A percentile compares a stretch with the other conserved stretches of the same genome.
Conservation (phyloP, 2,797 vertebrate species). For the Neostethus bicornis region DNA sequence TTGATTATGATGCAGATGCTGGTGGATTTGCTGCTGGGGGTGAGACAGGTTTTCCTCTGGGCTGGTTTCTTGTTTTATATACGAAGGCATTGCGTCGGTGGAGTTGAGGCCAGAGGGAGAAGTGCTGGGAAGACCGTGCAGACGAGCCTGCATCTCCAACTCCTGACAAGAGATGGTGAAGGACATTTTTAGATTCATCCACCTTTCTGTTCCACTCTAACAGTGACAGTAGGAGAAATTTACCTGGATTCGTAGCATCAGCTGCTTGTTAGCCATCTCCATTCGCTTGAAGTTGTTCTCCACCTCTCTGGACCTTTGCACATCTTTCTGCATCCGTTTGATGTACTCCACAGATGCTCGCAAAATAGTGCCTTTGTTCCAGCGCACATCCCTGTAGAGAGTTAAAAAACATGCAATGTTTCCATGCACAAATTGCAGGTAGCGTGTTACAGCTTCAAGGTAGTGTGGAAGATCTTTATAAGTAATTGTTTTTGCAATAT, state of each 20-base stretch:
- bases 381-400: constrained; percentile 89
- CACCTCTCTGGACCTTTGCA: constrained; percentile 90
- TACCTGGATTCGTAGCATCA: constrained; percentile 96
- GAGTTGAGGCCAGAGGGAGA: constrained; percentile 88
- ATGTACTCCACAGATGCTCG: constrained; percentile 97
- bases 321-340: constrained; percentile 97
- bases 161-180: constrained; percentile 77
- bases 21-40: constrained; percentile 65
- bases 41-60: constrained; percentile 82
- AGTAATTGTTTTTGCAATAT: too few relatives aligned
- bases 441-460: not conserved
- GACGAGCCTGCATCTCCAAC: constrained; percentile 94
- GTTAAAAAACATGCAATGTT: constrained; percentile 21
- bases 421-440: constrained; percentile 13
- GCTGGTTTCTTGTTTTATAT: constrained; percentile 89
- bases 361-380: constrained; percentile 98
- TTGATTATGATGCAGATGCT: constrained; percentile 65
- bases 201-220: not conserved
- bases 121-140: constrained; percentile 88
- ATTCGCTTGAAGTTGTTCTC: constrained; percentile 94
- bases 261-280: constrained; percentile 94
- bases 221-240: constrained; percentile 1
- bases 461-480: too few relatives aligned
- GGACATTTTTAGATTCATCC: not conserved
- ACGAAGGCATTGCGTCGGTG: constrained; percentile 81